phyloP scores from a whole-genome alignment of 2,888 invertebrate genomes.

The Chaitophorus viminalis region DNA sequence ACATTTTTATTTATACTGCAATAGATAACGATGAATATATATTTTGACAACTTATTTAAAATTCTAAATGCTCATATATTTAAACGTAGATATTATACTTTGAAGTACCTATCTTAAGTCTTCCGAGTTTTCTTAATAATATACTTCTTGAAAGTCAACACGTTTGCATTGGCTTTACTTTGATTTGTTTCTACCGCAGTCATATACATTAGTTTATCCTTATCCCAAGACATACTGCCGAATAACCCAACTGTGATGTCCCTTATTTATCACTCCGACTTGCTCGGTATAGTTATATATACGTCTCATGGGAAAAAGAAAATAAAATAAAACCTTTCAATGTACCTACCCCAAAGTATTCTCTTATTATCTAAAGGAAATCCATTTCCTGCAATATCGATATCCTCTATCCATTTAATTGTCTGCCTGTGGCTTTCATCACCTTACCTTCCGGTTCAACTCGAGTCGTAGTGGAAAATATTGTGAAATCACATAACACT shows the following conservation, averaged over 20 bases:
- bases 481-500: neutral
- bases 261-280: conserved; percentile 53
- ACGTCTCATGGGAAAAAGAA: neutral
- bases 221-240: conserved; percentile 37
- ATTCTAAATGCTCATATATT: too few species aligned
- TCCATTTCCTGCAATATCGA: neutral
- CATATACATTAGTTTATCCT: neutral
- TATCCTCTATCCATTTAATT: neutral
- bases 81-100: too few species aligned
- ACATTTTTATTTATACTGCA: too few species aligned
- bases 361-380: conserved; percentile 7
- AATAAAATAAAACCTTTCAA: conserved; percentile 4
- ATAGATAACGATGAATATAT: too few species aligned
- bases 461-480: neutral
- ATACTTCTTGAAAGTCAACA: neutral
- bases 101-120: too few species aligned
- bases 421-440: neutral
- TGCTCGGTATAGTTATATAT: conserved; percentile 7
- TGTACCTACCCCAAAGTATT: too few species aligned
- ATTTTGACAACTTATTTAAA: too few species aligned
- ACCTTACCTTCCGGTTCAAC: neutral
- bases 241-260: neutral
- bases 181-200: conserved; percentile 21
- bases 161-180: conserved; percentile 3
- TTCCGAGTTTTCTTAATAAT: neutral